Conservation (phyloP, 2,888 invertebrate genomes). For the Pristionchus maxplancki region DNA sequence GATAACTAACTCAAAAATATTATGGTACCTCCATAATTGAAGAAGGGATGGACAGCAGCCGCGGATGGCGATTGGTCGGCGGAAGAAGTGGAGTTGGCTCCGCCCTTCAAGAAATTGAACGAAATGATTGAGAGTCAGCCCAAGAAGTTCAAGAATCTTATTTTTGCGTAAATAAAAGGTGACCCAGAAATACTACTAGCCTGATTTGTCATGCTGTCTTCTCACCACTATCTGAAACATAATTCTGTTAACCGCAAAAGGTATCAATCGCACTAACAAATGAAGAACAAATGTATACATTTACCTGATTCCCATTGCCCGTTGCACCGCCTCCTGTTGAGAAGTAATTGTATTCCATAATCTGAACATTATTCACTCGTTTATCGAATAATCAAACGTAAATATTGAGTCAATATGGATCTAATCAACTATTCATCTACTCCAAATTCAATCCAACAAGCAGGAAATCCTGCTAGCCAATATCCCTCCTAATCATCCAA, state of each 20-base stretch:
- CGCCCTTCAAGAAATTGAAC: not conserved
- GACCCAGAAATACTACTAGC: too few relatives aligned
- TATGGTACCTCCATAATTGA: slow-evolving; percentile 45
- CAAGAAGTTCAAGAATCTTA: too few relatives aligned
- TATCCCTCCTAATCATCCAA: not conserved
- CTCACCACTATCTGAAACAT: not conserved
- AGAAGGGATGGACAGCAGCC: slow-evolving; percentile 48
- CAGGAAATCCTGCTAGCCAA: too few relatives aligned
- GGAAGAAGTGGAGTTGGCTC: slow-evolving; percentile 26
- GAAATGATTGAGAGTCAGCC: too few relatives aligned
- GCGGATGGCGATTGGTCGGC: slow-evolving; percentile 20
- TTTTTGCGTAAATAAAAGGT: too few relatives aligned
- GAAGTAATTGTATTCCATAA: slow-evolving; percentile 46
- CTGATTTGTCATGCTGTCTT: not conserved
- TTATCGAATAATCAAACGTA: not conserved
- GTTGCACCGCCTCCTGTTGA: not conserved
- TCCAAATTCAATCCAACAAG: too few relatives aligned
- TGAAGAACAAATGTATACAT: too few relatives aligned
- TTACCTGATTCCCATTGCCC: not conserved
- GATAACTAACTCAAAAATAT: not conserved
- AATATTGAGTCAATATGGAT: not conserved
- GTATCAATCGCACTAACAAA: too few relatives aligned
- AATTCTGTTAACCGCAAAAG: too few relatives aligned
- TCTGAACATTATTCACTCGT: not conserved
- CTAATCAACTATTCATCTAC: not conserved